Evolutionary conservation across 23 tunicate species (phyloP).

Genomic region (Clavelina lepadiformis): DNA sequence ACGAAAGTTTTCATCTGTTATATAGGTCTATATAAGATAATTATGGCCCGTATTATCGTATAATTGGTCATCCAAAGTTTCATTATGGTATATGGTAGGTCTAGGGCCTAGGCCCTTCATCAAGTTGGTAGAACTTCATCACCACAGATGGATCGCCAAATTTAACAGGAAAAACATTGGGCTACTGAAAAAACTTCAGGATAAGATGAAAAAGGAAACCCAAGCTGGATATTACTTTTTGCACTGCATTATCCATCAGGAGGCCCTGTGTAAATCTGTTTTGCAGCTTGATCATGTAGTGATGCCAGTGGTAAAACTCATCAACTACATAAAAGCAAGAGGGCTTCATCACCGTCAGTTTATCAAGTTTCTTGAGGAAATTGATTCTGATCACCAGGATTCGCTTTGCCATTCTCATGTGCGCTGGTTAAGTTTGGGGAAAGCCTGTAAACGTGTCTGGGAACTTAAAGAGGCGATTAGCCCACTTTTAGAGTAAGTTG

Average conservation of each 20-base stretch:
- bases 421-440: slow-evolving; percentile 5
- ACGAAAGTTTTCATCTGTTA: no score
- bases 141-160: no score
- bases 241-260: slow-evolving; percentile 4
- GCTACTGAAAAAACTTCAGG: no score
- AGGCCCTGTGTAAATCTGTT: slow-evolving; percentile 3
- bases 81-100: no score
- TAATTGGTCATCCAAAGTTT: no score
- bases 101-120: no score
- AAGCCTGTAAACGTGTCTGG: not conserved
- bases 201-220: slow-evolving; percentile 13
- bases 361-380: slow-evolving; percentile 1
- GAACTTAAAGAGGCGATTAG: slow-evolving; percentile 3
- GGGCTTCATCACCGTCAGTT: not conserved
- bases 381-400: slow-evolving; percentile 1
- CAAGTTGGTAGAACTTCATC: no score
- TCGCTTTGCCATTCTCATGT: not conserved
- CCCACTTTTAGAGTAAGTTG: not conserved
- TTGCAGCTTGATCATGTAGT: not conserved
- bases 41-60: no score
- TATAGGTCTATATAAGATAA: no score
- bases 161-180: no score
- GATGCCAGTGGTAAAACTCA: not conserved
- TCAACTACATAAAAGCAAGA: not conserved
- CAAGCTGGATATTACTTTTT: no score